Evolutionary conservation across 2,797 vertebrate genomes (phyloP).

Genomic region (Acomys russatus): DNA sequence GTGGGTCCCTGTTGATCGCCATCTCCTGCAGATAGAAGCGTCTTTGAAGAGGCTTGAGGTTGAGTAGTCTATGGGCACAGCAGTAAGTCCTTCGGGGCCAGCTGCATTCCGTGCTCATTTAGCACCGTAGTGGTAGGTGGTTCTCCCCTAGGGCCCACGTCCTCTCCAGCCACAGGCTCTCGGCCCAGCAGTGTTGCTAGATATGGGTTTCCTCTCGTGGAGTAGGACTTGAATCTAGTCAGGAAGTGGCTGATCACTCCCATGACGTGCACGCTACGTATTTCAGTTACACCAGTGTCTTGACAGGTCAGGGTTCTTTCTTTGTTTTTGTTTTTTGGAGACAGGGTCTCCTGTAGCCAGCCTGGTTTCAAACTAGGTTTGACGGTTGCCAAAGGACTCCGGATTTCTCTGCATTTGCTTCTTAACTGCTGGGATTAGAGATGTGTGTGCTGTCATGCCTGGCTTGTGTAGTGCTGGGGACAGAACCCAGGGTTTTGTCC

Average conservation of each 20-base stretch:
- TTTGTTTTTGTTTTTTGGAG: background rate
- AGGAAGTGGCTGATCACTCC: background rate
- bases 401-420: background rate
- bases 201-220: background rate
- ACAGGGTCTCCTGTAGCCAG: background rate
- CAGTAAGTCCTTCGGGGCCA: background rate
- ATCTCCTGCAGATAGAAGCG: background rate
- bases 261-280: background rate
- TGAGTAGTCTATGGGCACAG: background rate
- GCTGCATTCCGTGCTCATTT: background rate
- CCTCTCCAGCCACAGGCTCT: background rate
- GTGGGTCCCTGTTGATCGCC: background rate
- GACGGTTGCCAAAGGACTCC: background rate
- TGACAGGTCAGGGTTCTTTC: background rate
- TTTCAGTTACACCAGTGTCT: background rate
- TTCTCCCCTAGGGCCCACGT: background rate
- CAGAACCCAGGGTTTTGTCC: background rate
- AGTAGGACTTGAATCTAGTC: background rate
- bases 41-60: background rate
- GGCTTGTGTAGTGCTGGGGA: background rate
- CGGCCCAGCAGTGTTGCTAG: background rate
- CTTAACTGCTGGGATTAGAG: background rate
- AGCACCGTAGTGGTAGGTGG: background rate
- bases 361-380: background rate
- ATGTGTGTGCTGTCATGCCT: background rate